Conservation (phyloP, 2,797 vertebrate genomes). For the Poeciliopsis presidionis region DNA sequence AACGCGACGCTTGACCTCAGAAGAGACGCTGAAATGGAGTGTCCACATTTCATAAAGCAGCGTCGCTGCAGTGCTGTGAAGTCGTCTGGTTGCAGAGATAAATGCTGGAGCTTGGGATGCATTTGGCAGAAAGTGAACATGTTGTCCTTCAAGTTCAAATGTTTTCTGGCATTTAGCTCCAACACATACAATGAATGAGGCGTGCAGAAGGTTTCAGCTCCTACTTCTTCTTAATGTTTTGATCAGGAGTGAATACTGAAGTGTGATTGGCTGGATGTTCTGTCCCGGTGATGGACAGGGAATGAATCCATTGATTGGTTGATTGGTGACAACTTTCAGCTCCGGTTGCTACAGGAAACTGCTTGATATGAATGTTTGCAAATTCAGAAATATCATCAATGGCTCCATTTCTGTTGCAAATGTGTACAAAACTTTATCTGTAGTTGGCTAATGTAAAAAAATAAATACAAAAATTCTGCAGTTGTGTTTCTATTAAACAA, state of each 20-base stretch:
- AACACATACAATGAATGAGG: background rate
- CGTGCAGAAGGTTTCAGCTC: background rate
- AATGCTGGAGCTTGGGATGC: background rate
- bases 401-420: no score
- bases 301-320: background rate
- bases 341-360: background rate
- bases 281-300: background rate
- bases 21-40: background rate
- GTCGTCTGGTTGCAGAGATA: background rate
- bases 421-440: no score
- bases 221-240: background rate
- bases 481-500: no score
- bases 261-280: no score
- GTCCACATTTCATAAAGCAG: background rate
- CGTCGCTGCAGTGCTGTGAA: background rate
- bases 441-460: no score
- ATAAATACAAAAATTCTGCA: no score
- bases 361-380: background rate
- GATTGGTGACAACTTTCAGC: background rate
- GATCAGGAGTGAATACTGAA: background rate
- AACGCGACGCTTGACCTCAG: background rate
- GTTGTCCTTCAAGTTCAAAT: background rate
- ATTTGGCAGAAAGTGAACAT: background rate
- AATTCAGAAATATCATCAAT: background rate
- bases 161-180: background rate